Evolutionary conservation across 2,113 vertebrate genomes (phyloP).

Genomic region (Corynorhinus townsendii): DNA sequence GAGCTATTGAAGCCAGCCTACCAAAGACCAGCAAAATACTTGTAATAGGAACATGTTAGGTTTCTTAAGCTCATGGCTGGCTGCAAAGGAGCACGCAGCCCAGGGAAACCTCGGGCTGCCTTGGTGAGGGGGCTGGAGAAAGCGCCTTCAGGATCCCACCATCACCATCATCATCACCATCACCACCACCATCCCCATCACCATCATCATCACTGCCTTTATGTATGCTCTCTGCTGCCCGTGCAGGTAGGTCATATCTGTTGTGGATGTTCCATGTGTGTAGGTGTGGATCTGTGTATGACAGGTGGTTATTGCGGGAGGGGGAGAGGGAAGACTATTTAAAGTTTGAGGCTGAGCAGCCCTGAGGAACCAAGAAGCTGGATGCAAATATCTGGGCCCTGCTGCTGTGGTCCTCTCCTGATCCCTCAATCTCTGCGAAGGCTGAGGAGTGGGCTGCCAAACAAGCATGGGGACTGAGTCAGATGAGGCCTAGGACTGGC

Average conservation of each 20-base stretch:
- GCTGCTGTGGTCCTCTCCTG: neutral
- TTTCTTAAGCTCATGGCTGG: neutral
- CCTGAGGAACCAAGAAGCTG: neutral
- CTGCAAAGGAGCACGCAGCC: neutral
- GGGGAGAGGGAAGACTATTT: neutral
- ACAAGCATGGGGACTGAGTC: neutral
- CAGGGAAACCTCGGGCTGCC: rapidly evolving
- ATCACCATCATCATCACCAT: rapidly evolving
- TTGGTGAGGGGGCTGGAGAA: rapidly evolving
- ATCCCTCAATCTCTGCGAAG: neutral
- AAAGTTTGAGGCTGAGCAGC: neutral
- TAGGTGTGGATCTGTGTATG: neutral
- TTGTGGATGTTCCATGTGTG: neutral
- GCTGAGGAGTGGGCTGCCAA: neutral
- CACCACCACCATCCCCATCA: rapidly evolving
- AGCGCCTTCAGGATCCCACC: neutral
- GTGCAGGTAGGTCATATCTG: neutral
- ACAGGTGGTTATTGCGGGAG: neutral
- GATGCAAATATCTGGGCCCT: neutral
- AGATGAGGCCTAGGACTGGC: neutral
- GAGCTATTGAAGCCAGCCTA: neutral
- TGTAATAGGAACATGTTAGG: neutral
- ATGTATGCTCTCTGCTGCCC: neutral
- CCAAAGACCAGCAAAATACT: neutral
- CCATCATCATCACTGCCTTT: neutral